Conservation (phyloP, 2,888 invertebrate species). For the Taphrorychus bicolor region DNA sequence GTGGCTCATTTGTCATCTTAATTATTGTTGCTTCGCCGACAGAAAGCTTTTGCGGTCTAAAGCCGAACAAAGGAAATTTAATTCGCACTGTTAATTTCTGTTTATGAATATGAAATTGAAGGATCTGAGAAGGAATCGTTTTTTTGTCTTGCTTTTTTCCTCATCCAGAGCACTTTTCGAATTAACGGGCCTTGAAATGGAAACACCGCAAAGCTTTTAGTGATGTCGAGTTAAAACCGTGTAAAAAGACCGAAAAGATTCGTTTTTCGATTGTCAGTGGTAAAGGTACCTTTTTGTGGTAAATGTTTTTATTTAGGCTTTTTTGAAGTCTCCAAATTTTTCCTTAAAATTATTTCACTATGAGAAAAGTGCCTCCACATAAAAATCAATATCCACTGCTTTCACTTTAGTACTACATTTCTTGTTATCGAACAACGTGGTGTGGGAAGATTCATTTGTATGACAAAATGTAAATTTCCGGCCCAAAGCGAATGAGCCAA, state of each 20-base stretch:
- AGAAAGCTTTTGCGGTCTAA: neutral
- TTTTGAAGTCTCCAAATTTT: neutral
- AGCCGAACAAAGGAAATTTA: neutral
- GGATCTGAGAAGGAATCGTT: neutral
- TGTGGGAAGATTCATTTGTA: neutral
- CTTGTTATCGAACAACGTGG: neutral
- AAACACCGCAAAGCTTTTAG: constrained; percentile 8
- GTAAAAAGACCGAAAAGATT: neutral
- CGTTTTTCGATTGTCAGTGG: neutral
- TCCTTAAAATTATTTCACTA: neutral
- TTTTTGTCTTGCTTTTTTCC: neutral
- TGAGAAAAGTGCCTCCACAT: neutral
- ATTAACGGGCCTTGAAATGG: constrained; percentile 7
- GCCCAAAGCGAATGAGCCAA: neutral
- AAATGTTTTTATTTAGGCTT: neutral
- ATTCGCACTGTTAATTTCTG: constrained; percentile 2
- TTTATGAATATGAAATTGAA: constrained; percentile 2
- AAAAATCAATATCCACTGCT: neutral
- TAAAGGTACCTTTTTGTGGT: neutral
- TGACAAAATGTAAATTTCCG: neutral
- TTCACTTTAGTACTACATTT: neutral
- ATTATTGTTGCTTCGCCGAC: neutral
- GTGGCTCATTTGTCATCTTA: neutral
- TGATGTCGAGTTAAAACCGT: constrained; percentile 1
- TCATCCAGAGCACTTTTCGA: constrained; percentile 4